These are phyloP conservation scores for Halisarca cf. caerulea DNA, from an alignment of 37 sponge, comb jelly and placozoan species.

Conservation along the genomic window DNA sequence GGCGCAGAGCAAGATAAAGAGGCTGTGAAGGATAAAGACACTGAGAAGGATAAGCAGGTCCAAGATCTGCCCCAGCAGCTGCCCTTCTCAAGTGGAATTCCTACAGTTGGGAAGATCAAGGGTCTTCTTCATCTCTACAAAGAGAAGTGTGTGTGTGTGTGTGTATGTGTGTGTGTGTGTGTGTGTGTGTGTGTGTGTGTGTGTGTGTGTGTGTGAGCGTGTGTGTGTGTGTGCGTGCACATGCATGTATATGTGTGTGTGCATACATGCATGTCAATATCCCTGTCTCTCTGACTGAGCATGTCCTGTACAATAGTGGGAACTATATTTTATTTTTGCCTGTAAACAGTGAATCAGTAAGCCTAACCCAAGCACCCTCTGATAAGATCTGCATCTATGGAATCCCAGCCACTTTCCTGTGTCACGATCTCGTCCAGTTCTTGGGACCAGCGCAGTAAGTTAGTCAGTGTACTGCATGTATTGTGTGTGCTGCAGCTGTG, in stretches of 20 bases:
- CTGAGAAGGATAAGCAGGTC: background rate
- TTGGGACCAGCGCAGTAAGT: conserved; percentile 72
- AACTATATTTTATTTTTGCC: no score
- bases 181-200: conserved; percentile 51
- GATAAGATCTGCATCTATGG: conserved; percentile 39
- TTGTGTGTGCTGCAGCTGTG: background rate
- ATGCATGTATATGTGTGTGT: no score
- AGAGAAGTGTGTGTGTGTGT: conserved; percentile 28
- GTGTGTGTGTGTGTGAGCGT: background rate
- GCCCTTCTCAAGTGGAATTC: conserved; percentile 84
- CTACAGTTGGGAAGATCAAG: conserved; percentile 62
- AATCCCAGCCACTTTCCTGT: conserved; percentile 65
- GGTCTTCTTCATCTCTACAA: conserved; percentile 84
- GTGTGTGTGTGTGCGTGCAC: no score
- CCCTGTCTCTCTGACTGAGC: no score
- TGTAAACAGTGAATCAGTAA: background rate
- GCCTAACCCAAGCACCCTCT: background rate
- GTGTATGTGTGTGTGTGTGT: conserved; percentile 6
- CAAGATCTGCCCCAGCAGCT: conserved; percentile 25
- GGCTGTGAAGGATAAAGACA: background rate
- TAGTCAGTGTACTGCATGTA: background rate
- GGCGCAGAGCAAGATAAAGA: background rate
- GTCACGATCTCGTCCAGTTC: conserved; percentile 69
- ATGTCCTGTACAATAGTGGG: no score
- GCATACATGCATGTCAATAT: no score